These are phyloP conservation scores for Lathamus discolor DNA, from an alignment of 2,113 vertebrate species.

Conservation along the genomic window DNA sequence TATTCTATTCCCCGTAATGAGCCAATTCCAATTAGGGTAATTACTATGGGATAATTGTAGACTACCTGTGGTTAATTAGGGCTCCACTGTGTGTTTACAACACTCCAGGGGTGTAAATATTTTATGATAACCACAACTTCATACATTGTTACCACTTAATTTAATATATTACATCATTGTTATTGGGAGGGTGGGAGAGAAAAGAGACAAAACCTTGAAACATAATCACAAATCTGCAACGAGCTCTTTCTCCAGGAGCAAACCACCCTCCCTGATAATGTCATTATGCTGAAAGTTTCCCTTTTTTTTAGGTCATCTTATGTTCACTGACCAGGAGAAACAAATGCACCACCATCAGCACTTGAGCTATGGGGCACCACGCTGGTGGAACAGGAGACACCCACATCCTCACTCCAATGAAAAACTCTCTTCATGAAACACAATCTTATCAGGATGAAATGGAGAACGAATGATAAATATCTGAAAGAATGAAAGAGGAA, in stretches of 20 bases:
- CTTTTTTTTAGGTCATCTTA: neutral
- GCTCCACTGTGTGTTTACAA: constrained; percentile 46
- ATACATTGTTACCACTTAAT: constrained; percentile 37
- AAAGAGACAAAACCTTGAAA: constrained; percentile 3
- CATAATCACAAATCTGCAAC: neutral
- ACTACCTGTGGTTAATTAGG: constrained; percentile 57
- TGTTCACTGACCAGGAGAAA: neutral
- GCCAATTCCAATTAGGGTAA: constrained; percentile 32
- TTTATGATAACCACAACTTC: constrained; percentile 56
- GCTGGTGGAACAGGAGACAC: neutral
- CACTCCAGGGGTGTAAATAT: constrained; percentile 47
- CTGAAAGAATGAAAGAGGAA: neutral
- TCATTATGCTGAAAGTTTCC: neutral
- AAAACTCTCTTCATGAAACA: neutral
- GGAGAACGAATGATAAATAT: neutral
- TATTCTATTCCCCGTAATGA: constrained; percentile 28
- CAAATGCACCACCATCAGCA: neutral
- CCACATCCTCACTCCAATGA: neutral
- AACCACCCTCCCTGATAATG: neutral
- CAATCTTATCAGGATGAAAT: neutral
- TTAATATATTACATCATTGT: constrained; percentile 39
- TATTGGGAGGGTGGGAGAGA: neutral
- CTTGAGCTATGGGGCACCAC: neutral
- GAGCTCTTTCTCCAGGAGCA: neutral
- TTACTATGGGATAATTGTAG: constrained; percentile 41